phyloP scores from a whole-genome alignment of 2,888 invertebrate species.

The Anodontia alba region DNA sequence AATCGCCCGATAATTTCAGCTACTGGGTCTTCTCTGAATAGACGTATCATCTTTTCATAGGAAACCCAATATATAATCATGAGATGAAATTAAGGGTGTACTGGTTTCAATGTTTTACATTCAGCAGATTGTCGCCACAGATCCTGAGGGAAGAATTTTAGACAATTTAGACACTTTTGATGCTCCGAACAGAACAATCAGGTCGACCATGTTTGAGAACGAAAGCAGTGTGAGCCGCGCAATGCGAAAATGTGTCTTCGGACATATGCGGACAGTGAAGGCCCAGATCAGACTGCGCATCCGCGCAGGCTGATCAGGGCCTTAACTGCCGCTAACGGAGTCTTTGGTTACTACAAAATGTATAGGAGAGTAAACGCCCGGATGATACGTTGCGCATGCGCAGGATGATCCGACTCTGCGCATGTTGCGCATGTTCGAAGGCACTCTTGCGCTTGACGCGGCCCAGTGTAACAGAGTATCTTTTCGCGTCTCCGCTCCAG shows the following conservation, averaged over 20 bases:
- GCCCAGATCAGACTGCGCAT: no score
- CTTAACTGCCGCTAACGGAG: no score
- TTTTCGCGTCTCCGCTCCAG: conserved; percentile 37
- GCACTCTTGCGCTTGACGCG: no score
- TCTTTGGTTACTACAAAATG: no score
- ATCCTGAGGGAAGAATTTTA: conserved; percentile 17
- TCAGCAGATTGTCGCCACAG: conserved; percentile 37
- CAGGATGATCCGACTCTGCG: no score
- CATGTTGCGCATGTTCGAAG: neutral
- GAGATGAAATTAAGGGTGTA: conserved; percentile 48
- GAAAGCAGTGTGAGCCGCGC: no score
- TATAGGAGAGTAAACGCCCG: no score
- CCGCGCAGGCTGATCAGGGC: no score
- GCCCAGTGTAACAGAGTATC: conserved; percentile 53
- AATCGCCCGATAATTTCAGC: conserved; percentile 47
- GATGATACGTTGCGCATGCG: no score
- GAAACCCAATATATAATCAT: conserved; percentile 45
- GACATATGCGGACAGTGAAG: no score
- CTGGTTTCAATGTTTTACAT: conserved; percentile 29
- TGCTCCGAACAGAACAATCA: neutral
- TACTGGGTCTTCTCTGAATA: conserved; percentile 24
- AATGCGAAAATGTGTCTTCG: no score
- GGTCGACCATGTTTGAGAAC: neutral
- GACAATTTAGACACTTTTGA: conserved; percentile 21
- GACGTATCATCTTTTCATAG: conserved; percentile 34